Evolutionary conservation across 1,140 invertebrate genomes (phyloP).

Genomic region (Brachionus calyciflorus): DNA sequence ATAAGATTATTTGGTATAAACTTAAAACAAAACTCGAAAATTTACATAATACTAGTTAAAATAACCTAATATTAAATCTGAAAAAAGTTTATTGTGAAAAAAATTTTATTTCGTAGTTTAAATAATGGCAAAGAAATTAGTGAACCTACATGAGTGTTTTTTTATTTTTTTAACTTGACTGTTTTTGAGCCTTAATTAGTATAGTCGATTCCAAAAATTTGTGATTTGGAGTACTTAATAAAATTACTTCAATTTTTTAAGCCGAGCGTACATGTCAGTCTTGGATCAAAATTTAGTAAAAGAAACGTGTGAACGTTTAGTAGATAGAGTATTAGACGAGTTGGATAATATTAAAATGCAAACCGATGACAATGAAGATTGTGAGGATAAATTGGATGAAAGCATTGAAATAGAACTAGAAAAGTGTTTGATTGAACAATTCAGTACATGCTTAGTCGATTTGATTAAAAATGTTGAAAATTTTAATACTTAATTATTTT

Average conservation of each 20-base stretch:
- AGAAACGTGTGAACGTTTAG: slow-evolving; percentile 10
- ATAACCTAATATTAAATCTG: no score
- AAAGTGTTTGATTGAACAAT: slow-evolving; percentile 18
- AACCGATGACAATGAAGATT: not conserved
- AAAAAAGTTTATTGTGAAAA: no score
- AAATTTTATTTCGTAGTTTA: no score
- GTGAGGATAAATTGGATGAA: not conserved
- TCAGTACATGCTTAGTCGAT: not conserved
- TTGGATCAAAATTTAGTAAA: not conserved
- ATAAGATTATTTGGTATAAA: no score
- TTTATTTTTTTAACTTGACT: no score
- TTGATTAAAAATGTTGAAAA: not conserved
- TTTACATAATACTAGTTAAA: no score
- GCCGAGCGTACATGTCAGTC: slow-evolving; percentile 13
- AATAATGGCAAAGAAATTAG: no score
- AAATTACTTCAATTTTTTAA: not conserved
- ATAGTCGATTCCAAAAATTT: no score
- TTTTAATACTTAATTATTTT: no score
- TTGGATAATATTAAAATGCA: not conserved
- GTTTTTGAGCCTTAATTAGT: no score
- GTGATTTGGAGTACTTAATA: not conserved
- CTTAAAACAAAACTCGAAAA: no score
- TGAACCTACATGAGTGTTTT: no score
- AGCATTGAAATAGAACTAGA: not conserved
- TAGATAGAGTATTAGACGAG: not conserved